Evolutionary conservation across 2,888 invertebrate species (phyloP).

Genomic region (Folsomia candida): DNA sequence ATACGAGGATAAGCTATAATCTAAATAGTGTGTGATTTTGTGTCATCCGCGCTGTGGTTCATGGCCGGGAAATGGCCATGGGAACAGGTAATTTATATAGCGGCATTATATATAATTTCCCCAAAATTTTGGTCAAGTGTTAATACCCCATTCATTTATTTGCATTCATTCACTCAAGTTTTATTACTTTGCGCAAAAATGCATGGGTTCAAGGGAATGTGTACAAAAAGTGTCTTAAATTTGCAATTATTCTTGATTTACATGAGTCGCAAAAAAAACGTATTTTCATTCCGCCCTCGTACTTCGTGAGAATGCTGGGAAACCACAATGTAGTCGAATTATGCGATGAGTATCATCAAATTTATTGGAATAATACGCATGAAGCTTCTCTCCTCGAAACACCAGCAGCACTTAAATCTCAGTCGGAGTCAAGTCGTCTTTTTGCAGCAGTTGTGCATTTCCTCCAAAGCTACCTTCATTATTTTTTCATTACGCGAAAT

Average conservation of each 20-base stretch:
- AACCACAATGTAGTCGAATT: neutral
- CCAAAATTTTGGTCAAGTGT: neutral
- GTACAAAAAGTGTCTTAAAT: neutral
- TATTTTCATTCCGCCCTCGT: too few relatives aligned
- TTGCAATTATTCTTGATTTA: neutral
- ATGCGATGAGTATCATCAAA: neutral
- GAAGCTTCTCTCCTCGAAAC: neutral
- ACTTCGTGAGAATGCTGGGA: neutral
- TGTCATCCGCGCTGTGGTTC: constrained; percentile 49
- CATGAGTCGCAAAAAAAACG: neutral
- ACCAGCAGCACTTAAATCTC: too few relatives aligned
- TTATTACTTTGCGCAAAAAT: neutral
- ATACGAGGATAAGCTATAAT: constrained; percentile 11
- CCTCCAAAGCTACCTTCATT: neutral
- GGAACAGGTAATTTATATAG: constrained; percentile 46
- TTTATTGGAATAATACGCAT: neutral
- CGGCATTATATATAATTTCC: neutral
- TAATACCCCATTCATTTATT: neutral
- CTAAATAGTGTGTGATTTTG: constrained; percentile 36
- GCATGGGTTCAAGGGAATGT: neutral
- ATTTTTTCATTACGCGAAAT: neutral
- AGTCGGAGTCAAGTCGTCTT: too few relatives aligned
- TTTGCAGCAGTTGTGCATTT: neutral
- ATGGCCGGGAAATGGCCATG: constrained; percentile 51
- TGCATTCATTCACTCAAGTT: neutral